phyloP scores from a whole-genome alignment of 2,888 invertebrate species.

The Lasioglossum malachurum region DNA sequence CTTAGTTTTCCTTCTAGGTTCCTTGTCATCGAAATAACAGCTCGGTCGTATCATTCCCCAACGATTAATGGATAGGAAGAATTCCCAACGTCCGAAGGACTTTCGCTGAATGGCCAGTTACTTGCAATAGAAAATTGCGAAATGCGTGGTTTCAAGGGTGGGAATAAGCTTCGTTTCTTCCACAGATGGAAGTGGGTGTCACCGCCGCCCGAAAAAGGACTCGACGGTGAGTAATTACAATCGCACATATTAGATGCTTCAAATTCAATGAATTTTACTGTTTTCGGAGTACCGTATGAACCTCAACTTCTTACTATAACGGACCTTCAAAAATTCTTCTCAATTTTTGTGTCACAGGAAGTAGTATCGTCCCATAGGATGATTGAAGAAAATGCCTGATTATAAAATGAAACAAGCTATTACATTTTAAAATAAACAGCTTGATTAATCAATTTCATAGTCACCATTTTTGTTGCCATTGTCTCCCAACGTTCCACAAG shows the following conservation, averaged over 20 bases:
- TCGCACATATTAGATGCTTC: background rate
- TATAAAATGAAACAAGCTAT: too few relatives aligned
- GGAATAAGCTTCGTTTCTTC: constrained; percentile 48
- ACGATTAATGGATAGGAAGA: constrained; percentile 45
- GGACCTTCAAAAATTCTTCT: background rate
- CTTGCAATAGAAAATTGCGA: constrained; percentile 59
- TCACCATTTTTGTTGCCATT: too few relatives aligned
- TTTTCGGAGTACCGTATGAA: background rate
- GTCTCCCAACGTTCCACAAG: too few relatives aligned
- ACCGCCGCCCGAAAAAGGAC: constrained; percentile 7
- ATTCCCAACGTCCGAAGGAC: constrained; percentile 55
- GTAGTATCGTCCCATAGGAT: background rate
- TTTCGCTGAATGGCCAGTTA: constrained; percentile 46
- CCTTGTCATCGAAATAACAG: constrained; percentile 28
- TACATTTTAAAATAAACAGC: too few relatives aligned
- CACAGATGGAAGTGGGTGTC: constrained; percentile 22
- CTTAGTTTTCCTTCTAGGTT: background rate
- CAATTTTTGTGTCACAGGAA: background rate
- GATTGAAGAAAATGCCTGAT: too few relatives aligned
- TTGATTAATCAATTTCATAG: background rate
- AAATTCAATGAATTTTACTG: background rate
- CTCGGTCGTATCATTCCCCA: constrained; percentile 30
- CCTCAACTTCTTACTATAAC: background rate
- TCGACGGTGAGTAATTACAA: background rate
- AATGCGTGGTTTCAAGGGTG: constrained; percentile 61